Conservation (phyloP, 2,888 invertebrate species). For the Morpho deidamia region DNA sequence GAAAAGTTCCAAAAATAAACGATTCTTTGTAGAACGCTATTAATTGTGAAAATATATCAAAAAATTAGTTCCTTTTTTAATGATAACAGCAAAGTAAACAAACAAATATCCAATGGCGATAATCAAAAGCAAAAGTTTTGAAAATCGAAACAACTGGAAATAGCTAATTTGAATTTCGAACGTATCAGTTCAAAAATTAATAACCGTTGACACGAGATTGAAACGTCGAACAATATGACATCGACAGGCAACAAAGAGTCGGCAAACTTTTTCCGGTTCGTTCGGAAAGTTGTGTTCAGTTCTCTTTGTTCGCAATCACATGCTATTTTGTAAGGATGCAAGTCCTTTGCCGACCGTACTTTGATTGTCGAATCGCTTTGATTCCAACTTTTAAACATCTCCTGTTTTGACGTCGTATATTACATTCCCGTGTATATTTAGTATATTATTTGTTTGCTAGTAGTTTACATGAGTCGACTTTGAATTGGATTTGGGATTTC, state of each 20-base stretch:
- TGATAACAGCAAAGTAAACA: conserved; percentile 6
- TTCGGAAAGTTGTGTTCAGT: conserved; percentile 53
- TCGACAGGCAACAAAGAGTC: conserved; percentile 42
- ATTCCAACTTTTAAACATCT: conserved; percentile 72
- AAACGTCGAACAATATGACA: conserved; percentile 35
- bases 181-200: conserved; percentile 35
- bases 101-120: conserved; percentile 2
- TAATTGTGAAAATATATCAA: neutral
- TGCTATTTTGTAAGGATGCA: conserved; percentile 73
- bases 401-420: conserved; percentile 65
- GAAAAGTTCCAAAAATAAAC: conserved; percentile 2
- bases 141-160: conserved; percentile 17
- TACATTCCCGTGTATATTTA: conserved; percentile 66
- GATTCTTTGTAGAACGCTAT: neutral
- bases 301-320: conserved; percentile 70
- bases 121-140: conserved; percentile 9
- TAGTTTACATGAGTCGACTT: conserved; percentile 34
- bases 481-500: conserved; percentile 38
- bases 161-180: conserved; percentile 32
- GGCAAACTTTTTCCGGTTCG: conserved; percentile 64
- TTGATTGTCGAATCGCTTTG: conserved; percentile 71
- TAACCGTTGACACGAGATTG: conserved; percentile 35
- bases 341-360: conserved; percentile 67
- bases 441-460: conserved; percentile 53
- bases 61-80: no score